Conservation (phyloP, 2,888 invertebrate species). For the Drosophila rubida region DNA sequence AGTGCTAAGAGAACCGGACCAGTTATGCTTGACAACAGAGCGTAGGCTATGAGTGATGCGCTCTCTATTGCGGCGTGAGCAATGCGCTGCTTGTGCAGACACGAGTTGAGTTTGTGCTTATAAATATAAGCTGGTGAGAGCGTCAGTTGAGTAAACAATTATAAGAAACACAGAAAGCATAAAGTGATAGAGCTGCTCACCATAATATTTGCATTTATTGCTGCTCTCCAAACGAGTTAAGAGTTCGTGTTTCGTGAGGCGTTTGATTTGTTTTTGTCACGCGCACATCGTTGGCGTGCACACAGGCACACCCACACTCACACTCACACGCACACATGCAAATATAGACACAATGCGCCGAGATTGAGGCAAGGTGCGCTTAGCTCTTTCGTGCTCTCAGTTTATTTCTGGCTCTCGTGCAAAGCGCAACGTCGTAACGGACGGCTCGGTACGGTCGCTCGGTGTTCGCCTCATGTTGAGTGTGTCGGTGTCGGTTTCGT, state of each 20-base stretch:
- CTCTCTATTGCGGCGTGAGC: conserved; percentile 11
- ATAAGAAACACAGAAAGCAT: background rate
- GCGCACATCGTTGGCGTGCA: conserved; percentile 53
- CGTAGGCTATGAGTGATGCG: conserved; percentile 35
- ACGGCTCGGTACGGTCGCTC: conserved; percentile 57
- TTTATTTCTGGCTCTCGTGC: conserved; percentile 83
- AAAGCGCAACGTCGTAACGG: conserved; percentile 77
- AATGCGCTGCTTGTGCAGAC: background rate
- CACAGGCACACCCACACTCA: conserved; percentile 52
- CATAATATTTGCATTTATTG: background rate
- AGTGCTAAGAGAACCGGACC: conserved; percentile 37
- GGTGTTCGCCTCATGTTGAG: conserved; percentile 43
- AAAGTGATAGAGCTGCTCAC: background rate
- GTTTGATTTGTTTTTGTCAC: conserved; percentile 59
- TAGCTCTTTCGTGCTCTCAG: conserved; percentile 75
- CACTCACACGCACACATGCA: conserved; percentile 15
- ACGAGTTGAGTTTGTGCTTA: background rate
- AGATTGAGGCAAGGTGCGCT: conserved; percentile 80
- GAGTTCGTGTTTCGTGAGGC: conserved; percentile 33
- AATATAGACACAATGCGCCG: conserved; percentile 62
- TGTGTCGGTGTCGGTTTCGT: conserved; percentile 51
- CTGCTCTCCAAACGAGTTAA: background rate
- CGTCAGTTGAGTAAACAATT: background rate
- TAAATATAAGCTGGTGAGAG: background rate
- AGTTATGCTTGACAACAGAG: conserved; percentile 14